Base-by-base conservation (phyloP, 2,113 vertebrate genomes). In the Apistogramma diplotaenia region DNA sequence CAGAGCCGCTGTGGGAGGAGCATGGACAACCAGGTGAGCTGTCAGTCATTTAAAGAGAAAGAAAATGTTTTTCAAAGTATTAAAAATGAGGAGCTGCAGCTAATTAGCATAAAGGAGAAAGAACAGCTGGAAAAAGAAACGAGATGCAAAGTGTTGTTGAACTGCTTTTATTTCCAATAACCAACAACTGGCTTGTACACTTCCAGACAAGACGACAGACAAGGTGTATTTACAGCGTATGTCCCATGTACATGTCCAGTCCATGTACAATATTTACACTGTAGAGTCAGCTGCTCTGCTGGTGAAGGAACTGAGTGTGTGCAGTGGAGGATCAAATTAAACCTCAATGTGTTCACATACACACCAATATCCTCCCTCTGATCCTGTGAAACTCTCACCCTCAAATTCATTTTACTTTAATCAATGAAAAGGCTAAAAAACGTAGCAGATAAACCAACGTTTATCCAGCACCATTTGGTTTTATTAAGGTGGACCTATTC, bases 251-350 rank as follows among this genome's bases (percentile, higher is more conserved):
- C 75, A 87, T 87, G 85, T 85, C 77, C 74, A 89, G 33, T 60
- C 55, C 71, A 81, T 85, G 61, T 82, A 82, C 83, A 82, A 9
- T 86, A 91, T 90, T 89, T 91, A 91, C 85, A 93, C 35, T 29
- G 29, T 9, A 61, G 56, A 74, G 57, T 65, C 78, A 57, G 74
- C 60, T 60, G 53, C 16, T 76, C 56, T 40, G 80, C 37, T 49
- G 35, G 31, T 59, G 51, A 51, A 62, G 8, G 10, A 54, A 53
- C 31, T 19, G 43, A 82, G 51, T 4, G 19, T 25, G 27, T 43
- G 43, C 40, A 25, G 70, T 29, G 65, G 65, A 70, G 65, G 25
- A 70, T 70, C 25, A n/a, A n/a, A 29, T 70, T 29, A 49, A 29
- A 29, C 25, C 16, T 19, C 15, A 31, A 16, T 71, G 57, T 79